Evolutionary conservation across 2,888 invertebrate genomes (phyloP).

Genomic region (Heliconius charithonia): DNA sequence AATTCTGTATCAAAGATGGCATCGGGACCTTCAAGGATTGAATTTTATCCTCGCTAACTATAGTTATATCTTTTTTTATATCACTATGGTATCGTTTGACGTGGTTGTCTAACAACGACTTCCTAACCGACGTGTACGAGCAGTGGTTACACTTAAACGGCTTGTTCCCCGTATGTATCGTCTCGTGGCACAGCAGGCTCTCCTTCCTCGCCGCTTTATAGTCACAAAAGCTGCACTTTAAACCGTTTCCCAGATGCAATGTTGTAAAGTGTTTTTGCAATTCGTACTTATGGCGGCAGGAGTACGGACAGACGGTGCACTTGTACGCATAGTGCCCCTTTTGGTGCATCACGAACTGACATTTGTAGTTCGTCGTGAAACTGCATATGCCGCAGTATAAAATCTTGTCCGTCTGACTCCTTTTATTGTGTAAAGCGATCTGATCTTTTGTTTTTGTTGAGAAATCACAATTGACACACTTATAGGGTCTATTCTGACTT

Average conservation of each 20-base stretch:
- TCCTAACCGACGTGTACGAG: slow-evolving; percentile 60
- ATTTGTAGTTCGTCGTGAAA: slow-evolving; percentile 62
- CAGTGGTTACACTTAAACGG: slow-evolving; percentile 64
- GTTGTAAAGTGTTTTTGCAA: slow-evolving; percentile 62
- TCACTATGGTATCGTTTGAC: slow-evolving; percentile 58
- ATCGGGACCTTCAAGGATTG: slow-evolving; percentile 56
- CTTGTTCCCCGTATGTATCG: slow-evolving; percentile 64
- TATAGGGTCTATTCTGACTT: slow-evolving; percentile 60
- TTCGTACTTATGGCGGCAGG: slow-evolving; percentile 64
- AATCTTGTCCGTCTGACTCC: slow-evolving; percentile 55
- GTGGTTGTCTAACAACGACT: slow-evolving; percentile 59
- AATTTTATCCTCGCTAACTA: slow-evolving; percentile 59
- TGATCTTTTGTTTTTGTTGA: slow-evolving; percentile 73
- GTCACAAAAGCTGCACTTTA: slow-evolving; percentile 66
- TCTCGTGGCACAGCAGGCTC: slow-evolving; percentile 62
- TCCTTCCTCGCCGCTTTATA: slow-evolving; percentile 60
- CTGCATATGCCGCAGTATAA: slow-evolving; percentile 58
- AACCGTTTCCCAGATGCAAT: slow-evolving; percentile 60
- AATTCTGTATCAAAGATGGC: slow-evolving; percentile 31
- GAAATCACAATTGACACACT: slow-evolving; percentile 69
- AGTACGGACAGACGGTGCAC: slow-evolving; percentile 60
- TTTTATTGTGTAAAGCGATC: slow-evolving; percentile 67
- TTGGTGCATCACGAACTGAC: slow-evolving; percentile 64
- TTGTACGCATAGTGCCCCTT: slow-evolving; percentile 63
- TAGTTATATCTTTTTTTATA: slow-evolving; percentile 50